Evolutionary conservation across 2,888 invertebrate genomes (phyloP), one percentile per base, ranked within the genome.

Genomic region (Ceramica pisi): DNA sequence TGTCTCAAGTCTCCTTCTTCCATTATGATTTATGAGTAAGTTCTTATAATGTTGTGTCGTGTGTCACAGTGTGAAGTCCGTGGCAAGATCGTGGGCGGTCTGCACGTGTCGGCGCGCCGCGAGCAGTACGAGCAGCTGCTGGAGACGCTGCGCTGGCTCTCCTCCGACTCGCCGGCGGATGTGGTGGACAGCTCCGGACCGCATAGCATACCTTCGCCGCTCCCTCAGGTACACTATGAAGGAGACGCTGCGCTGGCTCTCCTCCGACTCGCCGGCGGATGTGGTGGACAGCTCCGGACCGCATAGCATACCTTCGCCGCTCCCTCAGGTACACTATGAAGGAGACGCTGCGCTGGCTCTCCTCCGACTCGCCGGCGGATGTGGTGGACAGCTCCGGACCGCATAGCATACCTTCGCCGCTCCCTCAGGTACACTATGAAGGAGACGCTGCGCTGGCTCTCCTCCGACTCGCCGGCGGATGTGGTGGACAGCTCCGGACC

Each of bases 41-140:
- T 38, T 10, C 3, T 12, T 12, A 10, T 38, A 38, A 38, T 38
- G 12, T 38, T 38, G 38, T 38, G 38, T 38, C 2, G 12, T 12
- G 16, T 44, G 9, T 55, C 0, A 12, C 57, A 93, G 93, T 95
- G 97, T 64, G 93, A 97, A 92, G 95, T 98, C 69, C 96, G 96
- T 69, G 99, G 99, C 38, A 97, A 97, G 81, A 98, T 99, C 21
- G 97, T 98, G 51, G 98, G 98, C 64, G 98, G 98, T 0, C 94
- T 99, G 66, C 98, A 98, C 93, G 97, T 99, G 48, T 98, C 98
- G 0, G 95, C 99, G 61, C 97, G 98, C 0, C 97, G 98, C 63
- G 97, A 97, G 67, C 99, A 99, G 91, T 99, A 99, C 92, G 98
- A 98, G 90, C 99, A 99, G 93, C 95, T 99, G 57, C 93, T 99